Percentiles rank a stretch among this genome's conserved stretches.
phyloP scores from a whole-genome alignment of 2,888 invertebrate species.

The Epinotia nisella region DNA sequence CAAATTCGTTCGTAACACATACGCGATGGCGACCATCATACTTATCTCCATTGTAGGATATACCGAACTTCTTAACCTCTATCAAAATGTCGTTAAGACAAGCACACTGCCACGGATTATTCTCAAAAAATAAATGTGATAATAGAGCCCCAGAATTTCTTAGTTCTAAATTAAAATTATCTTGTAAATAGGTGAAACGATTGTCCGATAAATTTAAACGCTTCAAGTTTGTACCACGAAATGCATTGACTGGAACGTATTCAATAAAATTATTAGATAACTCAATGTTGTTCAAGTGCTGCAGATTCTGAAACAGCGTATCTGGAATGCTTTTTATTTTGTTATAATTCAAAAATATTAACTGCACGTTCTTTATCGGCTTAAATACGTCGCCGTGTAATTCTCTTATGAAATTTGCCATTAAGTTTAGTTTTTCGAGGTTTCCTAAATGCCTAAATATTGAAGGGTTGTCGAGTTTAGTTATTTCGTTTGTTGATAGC shows the following conservation, averaged over 20 bases:
- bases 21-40: slow-evolving; percentile 66
- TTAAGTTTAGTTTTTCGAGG: slow-evolving; percentile 66
- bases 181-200: slow-evolving; percentile 66
- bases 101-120: slow-evolving; percentile 77
- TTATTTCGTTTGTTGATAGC: slow-evolving; percentile 67
- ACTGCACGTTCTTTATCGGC: slow-evolving; percentile 61
- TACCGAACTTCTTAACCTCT: slow-evolving; percentile 63
- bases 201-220: slow-evolving; percentile 70
- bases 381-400: slow-evolving; percentile 62
- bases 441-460: slow-evolving; percentile 60
- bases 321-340: slow-evolving; percentile 63
- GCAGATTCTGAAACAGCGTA: slow-evolving; percentile 62
- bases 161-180: slow-evolving; percentile 71
- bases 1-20: slow-evolving; percentile 64
- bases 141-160: slow-evolving; percentile 65
- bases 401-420: slow-evolving; percentile 61
- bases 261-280: slow-evolving; percentile 68
- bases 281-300: slow-evolving; percentile 61
- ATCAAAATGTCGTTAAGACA: slow-evolving; percentile 67
- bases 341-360: slow-evolving; percentile 63
- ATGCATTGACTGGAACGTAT: slow-evolving; percentile 63
- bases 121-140: slow-evolving; percentile 68
- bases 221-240: slow-evolving; percentile 64
- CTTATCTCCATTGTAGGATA: slow-evolving; percentile 62
- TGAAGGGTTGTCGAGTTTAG: slow-evolving; percentile 52